These are phyloP conservation scores for Megaceryle alcyon DNA, from an alignment of 2,797 vertebrate species.

Conservation along the genomic window DNA sequence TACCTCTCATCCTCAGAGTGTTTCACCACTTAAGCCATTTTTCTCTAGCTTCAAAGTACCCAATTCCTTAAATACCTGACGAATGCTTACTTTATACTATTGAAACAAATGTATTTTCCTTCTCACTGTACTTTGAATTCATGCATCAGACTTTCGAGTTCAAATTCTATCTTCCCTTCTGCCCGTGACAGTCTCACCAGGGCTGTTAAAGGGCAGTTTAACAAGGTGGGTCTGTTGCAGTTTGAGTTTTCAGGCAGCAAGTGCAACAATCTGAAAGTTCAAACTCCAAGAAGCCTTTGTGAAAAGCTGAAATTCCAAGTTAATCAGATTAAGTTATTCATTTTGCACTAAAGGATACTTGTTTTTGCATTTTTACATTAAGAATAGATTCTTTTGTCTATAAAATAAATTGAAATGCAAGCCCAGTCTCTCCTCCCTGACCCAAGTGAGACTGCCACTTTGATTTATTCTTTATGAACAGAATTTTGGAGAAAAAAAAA, in stretches of 20 bases:
- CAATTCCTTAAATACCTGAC: not conserved
- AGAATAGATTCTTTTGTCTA: not conserved
- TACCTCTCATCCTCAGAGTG: not conserved
- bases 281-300: conserved; percentile 22
- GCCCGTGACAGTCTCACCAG: not conserved
- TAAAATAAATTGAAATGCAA: not conserved
- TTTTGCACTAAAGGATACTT: not conserved
- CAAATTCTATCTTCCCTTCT: not conserved
- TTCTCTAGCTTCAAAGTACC: not conserved
- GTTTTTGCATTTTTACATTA: not conserved
- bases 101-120: not conserved
- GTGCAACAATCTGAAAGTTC: not conserved
- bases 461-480: not conserved
- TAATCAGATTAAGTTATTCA: conserved; percentile 41
- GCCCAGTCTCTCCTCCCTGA: not conserved
- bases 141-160: not conserved
- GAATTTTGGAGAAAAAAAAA: not conserved
- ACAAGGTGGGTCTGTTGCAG: not conserved
- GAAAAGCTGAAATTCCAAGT: conserved; percentile 29
- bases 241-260: not conserved
- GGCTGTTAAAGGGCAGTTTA: not conserved
- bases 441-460: not conserved
- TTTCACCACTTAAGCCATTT: rapidly evolving
- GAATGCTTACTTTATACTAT: not conserved
- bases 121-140: not conserved